phyloP scores from a whole-genome alignment of 2,797 vertebrate genomes.

The Falco biarmicus region DNA sequence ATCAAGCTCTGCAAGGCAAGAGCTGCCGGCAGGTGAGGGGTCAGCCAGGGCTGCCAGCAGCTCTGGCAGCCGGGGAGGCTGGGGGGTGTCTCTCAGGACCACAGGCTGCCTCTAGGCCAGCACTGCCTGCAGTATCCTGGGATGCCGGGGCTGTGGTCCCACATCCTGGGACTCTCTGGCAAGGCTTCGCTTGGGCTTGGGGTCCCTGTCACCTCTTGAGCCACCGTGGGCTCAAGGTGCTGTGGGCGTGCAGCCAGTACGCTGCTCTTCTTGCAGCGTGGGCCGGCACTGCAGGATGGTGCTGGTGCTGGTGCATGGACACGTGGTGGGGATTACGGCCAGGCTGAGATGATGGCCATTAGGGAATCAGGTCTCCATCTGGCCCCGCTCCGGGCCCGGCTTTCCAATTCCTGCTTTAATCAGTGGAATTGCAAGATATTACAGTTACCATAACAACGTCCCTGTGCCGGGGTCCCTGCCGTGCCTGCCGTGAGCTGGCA shows the following conservation, averaged over 20 bases:
- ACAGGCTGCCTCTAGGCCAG: background rate
- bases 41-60: background rate
- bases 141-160: background rate
- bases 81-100: background rate
- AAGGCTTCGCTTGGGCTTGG: rapidly evolving
- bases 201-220: background rate
- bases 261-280: background rate
- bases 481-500: rapidly evolving
- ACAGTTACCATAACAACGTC: slow-evolving; percentile 58
- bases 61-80: rapidly evolving
- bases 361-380: slow-evolving; percentile 73
- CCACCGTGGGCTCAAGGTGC: background rate
- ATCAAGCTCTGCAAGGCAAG: background rate
- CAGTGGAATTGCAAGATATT: slow-evolving; percentile 55
- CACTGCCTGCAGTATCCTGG: rapidly evolving
- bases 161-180: background rate
- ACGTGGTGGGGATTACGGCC: slow-evolving; percentile 58
- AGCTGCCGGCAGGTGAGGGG: rapidly evolving
- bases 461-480: rapidly evolving
- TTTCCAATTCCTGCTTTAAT: slow-evolving; percentile 65
- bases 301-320: background rate
- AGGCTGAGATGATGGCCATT: slow-evolving; percentile 35
- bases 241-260: rapidly evolving
- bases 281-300: background rate
- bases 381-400: background rate